Conservation (phyloP, 2,888 invertebrate species). For the Aphodius sticticus region DNA sequence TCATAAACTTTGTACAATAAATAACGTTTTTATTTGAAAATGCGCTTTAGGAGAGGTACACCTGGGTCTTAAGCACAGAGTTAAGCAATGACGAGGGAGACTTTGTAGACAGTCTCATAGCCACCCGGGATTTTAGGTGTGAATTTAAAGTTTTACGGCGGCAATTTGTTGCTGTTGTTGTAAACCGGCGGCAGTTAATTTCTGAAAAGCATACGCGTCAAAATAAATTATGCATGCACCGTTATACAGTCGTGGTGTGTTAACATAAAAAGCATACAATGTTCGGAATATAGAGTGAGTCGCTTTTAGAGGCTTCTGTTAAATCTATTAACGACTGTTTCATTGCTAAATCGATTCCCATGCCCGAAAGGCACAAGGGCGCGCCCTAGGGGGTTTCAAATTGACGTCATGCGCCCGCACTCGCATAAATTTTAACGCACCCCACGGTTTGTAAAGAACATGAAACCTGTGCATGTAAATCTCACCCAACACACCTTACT, state of each 20-base stretch:
- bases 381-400: neutral
- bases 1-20: no score
- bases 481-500: neutral
- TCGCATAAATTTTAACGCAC: neutral
- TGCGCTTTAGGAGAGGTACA: no score
- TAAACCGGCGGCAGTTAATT: conserved; percentile 24
- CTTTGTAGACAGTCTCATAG: neutral
- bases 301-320: conserved; percentile 9
- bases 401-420: neutral
- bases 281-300: conserved; percentile 22
- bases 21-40: no score
- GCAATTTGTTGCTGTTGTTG: conserved; percentile 21
- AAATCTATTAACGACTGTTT: conserved; percentile 26
- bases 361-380: conserved; percentile 8
- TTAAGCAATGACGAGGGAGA: neutral
- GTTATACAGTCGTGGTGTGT: conserved; percentile 6
- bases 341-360: conserved; percentile 22
- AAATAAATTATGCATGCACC: conserved; percentile 21
- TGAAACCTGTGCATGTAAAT: neutral
- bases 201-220: conserved; percentile 22
- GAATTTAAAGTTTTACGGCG: conserved; percentile 20
- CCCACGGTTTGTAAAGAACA: neutral
- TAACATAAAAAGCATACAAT: conserved; percentile 24
- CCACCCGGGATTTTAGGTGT: conserved; percentile 16
- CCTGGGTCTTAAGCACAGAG: no score